phyloP scores from a whole-genome alignment of 2,113 vertebrate species.

The Haplotaxodon microlepis region DNA sequence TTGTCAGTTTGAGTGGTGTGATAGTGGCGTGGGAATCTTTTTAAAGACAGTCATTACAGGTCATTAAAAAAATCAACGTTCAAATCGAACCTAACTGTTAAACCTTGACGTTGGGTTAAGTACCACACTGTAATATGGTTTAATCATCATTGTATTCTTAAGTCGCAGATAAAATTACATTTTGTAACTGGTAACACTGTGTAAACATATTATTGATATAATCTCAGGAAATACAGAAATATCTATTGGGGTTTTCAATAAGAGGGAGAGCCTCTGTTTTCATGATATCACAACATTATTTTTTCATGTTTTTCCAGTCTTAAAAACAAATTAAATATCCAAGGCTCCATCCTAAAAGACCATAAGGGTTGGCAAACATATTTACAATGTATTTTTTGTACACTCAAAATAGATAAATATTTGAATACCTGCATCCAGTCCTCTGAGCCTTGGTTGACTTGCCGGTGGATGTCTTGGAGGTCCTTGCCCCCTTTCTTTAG shows the following conservation, averaged over 20 bases:
- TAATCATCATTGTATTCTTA: background rate
- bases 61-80: background rate
- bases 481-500: constrained; percentile 44
- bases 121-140: background rate
- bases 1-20: constrained; percentile 9
- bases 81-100: accelerated
- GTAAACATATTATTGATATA: background rate
- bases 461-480: constrained; percentile 34
- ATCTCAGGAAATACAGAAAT: background rate
- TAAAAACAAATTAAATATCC: background rate
- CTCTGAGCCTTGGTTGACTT: constrained; percentile 40
- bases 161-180: background rate
- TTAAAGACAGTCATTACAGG: background rate
- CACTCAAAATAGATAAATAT: background rate
- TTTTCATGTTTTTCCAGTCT: background rate
- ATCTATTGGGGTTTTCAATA: background rate
- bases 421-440: constrained; percentile 64
- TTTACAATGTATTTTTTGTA: background rate
- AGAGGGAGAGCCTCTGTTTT: background rate
- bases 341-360: background rate
- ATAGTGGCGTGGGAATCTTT: background rate
- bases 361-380: background rate
- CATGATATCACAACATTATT: background rate
- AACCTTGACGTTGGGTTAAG: background rate
- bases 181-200: background rate